Conservation (phyloP, 2,797 vertebrate species). For the Notoglanidium macrostoma region DNA sequence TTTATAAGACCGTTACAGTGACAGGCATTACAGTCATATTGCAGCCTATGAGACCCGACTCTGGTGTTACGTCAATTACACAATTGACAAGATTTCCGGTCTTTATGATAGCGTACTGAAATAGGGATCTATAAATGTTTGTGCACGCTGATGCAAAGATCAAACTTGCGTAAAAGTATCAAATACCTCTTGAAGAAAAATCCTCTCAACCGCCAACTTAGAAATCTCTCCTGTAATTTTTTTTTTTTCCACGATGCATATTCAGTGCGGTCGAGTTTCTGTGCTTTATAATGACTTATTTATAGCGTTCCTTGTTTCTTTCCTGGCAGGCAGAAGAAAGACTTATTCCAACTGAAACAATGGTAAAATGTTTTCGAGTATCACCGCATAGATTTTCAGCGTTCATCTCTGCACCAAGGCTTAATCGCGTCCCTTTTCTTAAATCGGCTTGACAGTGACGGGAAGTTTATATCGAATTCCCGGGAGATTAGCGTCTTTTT, state of each 20-base stretch:
- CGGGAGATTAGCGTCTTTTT: conserved; percentile 79
- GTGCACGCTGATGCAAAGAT: neutral
- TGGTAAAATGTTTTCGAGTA: conserved; percentile 44
- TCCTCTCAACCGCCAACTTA: neutral
- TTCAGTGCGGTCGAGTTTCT: neutral
- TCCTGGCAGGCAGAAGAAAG: conserved; percentile 39
- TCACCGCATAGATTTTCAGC: conserved; percentile 43
- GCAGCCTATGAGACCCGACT: neutral
- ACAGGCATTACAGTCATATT: neutral
- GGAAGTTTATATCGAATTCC: conserved; percentile 78
- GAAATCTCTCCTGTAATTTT: neutral
- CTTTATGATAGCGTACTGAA: neutral
- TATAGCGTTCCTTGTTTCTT: conserved; percentile 18
- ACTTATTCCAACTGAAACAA: conserved; percentile 54
- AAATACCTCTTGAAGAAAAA: neutral
- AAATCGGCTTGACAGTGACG: conserved; percentile 64
- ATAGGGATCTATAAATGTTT: neutral
- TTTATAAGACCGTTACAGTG: neutral
- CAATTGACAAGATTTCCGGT: neutral
- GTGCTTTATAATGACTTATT: conserved; percentile 38
- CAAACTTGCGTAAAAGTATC: neutral
- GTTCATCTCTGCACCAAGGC: conserved; percentile 62
- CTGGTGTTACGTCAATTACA: neutral
- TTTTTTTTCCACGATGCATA: neutral
- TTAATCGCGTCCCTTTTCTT: conserved; percentile 75